Percentiles rank a stretch among this genome's conserved stretches.
Conservation (phyloP, 2,888 invertebrate genomes). For the Hecatera dysodea region DNA sequence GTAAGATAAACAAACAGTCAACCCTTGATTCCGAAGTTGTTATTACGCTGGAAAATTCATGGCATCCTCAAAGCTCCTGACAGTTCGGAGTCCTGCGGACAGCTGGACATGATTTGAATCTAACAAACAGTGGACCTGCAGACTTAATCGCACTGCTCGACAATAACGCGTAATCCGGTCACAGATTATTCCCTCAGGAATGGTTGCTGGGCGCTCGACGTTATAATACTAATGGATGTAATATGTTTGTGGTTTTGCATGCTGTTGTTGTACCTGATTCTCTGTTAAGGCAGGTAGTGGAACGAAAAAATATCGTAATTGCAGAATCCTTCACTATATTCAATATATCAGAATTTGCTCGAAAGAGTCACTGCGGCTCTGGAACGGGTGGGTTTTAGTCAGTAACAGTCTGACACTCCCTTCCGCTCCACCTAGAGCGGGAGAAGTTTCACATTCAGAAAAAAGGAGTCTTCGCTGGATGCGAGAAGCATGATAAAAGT, state of each 20-base stretch:
- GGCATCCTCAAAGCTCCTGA: constrained; percentile 20
- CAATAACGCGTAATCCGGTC: constrained; percentile 58
- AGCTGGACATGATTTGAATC: constrained; percentile 27
- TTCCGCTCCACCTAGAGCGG: too few relatives aligned
- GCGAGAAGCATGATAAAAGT: too few relatives aligned
- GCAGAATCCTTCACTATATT: too few relatives aligned
- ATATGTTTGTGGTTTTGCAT: background rate
- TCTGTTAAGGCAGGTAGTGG: background rate
- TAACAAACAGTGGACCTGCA: constrained; percentile 39
- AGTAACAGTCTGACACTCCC: too few relatives aligned
- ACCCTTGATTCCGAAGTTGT: background rate
- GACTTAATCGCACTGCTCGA: constrained; percentile 42
- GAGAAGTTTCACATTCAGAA: too few relatives aligned
- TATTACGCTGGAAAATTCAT: constrained; percentile 3
- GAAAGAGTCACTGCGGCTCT: too few relatives aligned
- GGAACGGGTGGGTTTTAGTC: too few relatives aligned
- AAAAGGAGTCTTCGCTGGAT: too few relatives aligned
- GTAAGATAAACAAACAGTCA: background rate
- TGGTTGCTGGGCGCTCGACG: constrained; percentile 14
- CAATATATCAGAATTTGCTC: too few relatives aligned
- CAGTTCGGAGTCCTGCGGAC: constrained; percentile 14
- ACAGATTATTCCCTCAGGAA: constrained; percentile 55
- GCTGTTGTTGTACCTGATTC: background rate
- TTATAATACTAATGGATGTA: constrained; percentile 12
- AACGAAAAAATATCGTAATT: too few relatives aligned